Percentiles rank a stretch among this genome's conserved stretches.
Conservation (phyloP, 2,888 invertebrate genomes). For the Oconnorella tubifera region DNA sequence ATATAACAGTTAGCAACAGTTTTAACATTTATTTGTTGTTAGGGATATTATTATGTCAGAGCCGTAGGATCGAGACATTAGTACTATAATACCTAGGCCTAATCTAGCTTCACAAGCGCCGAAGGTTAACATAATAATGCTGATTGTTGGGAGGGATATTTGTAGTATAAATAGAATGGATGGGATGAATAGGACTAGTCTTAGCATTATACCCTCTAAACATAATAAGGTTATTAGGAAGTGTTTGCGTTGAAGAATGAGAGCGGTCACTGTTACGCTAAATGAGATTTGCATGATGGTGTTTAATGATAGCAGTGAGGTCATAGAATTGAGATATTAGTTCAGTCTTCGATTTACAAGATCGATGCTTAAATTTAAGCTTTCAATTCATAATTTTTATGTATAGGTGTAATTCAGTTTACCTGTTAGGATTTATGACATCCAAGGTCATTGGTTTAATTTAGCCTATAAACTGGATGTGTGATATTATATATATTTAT, state of each 20-base stretch:
- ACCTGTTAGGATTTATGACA: conserved; percentile 26
- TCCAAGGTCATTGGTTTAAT: conserved; percentile 35
- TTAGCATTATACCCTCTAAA: conserved; percentile 33
- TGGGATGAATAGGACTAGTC: conserved; percentile 21
- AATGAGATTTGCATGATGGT: conserved; percentile 11
- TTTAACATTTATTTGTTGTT: conserved; percentile 63
- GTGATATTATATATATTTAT: conserved; percentile 18
- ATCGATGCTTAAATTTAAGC: conserved; percentile 33
- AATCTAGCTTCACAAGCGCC: conserved; percentile 66
- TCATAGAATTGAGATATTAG: no score
- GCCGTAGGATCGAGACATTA: conserved; percentile 64
- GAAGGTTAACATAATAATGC: conserved; percentile 37
- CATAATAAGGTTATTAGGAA: conserved; percentile 33
- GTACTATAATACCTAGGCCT: conserved; percentile 65
- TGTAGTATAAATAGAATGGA: not conserved
- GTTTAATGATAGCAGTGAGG: no score
- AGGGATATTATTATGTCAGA: conserved; percentile 66
- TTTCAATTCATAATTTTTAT: conserved; percentile 21
- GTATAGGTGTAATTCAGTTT: no score
- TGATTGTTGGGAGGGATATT: conserved; percentile 18
- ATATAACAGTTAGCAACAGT: conserved; percentile 20
- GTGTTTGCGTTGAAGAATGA: conserved; percentile 32
- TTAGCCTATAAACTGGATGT: conserved; percentile 34
- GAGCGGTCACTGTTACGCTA: conserved; percentile 10
- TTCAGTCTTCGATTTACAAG: conserved; percentile 38